A percentile compares a stretch with the other conserved stretches of the same genome.
These are phyloP conservation scores for Chelonus insularis DNA, from an alignment of 1,140 invertebrate species.

Conservation along the genomic window DNA sequence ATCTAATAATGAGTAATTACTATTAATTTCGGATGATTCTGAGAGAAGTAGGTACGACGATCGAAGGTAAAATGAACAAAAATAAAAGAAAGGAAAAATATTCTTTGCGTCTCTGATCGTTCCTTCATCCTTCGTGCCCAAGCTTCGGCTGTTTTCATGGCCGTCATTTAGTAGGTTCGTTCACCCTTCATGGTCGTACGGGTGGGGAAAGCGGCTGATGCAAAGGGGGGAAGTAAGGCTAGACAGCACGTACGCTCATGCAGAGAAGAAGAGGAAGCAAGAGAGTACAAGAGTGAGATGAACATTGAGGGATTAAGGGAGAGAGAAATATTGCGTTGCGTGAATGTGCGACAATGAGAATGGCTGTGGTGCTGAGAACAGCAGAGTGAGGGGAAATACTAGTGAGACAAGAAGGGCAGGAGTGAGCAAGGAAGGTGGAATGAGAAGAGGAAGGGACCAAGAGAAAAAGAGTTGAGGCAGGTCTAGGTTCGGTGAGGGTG, in stretches of 20 bases:
- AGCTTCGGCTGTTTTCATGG: constrained; percentile 60
- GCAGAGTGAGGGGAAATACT: constrained; percentile 20
- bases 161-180: constrained; percentile 62
- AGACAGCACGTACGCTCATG: constrained; percentile 48
- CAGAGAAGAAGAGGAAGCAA: constrained; percentile 25
- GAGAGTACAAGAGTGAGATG: constrained; percentile 27
- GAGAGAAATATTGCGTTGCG: constrained; percentile 22
- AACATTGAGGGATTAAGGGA: constrained; percentile 11
- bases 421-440: constrained; percentile 13
- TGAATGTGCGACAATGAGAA: constrained; percentile 28
- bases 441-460: constrained; percentile 31
- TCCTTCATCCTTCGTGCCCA: constrained; percentile 50
- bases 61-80: constrained; percentile 7
- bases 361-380: constrained; percentile 27
- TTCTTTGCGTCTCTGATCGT: constrained; percentile 36
- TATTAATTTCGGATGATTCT: too few species aligned
- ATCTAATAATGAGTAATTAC: too few species aligned
- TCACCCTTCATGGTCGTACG: constrained; percentile 52
- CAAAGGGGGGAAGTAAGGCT: constrained; percentile 35
- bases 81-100: constrained; percentile 10
- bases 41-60: not conserved
- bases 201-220: constrained; percentile 26
- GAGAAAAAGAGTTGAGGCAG: constrained; percentile 58
- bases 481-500: constrained; percentile 55
- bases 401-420: constrained; percentile 17